A percentile compares a stretch with the other conserved stretches of the same genome.
These are phyloP conservation scores for Aporophyla nigra DNA, from an alignment of 2,888 invertebrate species.

Conservation along the genomic window DNA sequence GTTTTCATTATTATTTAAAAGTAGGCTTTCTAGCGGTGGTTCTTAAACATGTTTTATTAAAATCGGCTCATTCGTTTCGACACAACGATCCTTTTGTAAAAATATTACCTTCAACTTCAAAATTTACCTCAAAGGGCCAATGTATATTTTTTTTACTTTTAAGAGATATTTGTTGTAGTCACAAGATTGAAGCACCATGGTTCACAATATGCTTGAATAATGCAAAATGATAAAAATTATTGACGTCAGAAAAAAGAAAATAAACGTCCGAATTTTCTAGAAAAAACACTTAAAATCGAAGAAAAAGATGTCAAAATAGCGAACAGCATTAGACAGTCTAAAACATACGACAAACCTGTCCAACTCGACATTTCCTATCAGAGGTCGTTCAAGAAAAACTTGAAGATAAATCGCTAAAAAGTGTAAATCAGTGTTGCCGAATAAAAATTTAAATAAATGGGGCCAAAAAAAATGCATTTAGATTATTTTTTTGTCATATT, in stretches of 20 bases:
- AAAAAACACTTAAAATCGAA: constrained; percentile 8
- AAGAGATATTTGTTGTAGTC: no score
- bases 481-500: constrained; percentile 52
- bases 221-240: constrained; percentile 3
- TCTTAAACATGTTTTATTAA: no score
- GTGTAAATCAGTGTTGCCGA: constrained; percentile 41
- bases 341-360: constrained; percentile 38
- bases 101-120: no score
- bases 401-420: constrained; percentile 45
- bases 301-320: constrained; percentile 35
- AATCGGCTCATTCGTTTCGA: no score
- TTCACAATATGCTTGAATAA: neutral
- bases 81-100: no score
- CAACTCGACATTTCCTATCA: constrained; percentile 42
- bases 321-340: constrained; percentile 39
- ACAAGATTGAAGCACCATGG: neutral
- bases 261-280: constrained; percentile 17
- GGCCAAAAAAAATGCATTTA: constrained; percentile 56
- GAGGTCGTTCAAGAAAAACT: constrained; percentile 35
- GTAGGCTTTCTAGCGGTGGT: no score
- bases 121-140: no score
- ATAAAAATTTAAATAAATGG: constrained; percentile 56
- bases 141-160: no score
- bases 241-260: neutral
- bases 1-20: no score